These are phyloP conservation scores for Antheraea yamamai DNA, from an alignment of 2,888 invertebrate genomes.

Conservation along the genomic window DNA sequence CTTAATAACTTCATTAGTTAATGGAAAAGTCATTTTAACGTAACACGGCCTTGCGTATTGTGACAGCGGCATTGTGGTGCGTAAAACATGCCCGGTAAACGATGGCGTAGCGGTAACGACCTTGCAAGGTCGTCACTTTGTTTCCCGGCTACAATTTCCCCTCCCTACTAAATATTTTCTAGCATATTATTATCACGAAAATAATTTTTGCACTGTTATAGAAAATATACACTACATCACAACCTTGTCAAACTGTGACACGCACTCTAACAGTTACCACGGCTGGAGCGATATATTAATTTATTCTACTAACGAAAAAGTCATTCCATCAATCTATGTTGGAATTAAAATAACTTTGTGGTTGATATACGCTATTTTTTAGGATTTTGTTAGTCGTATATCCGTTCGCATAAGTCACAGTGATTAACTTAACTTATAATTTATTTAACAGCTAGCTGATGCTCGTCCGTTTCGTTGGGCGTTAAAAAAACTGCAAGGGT, in stretches of 20 bases:
- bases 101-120: conserved; percentile 48
- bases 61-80: conserved; percentile 36
- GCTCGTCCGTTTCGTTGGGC: too few relatives aligned
- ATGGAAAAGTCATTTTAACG: conserved; percentile 34
- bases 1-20: conserved; percentile 11
- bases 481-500: too few relatives aligned
- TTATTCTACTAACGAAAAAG: conserved; percentile 25
- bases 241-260: conserved; percentile 22
- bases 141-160: conserved; percentile 26
- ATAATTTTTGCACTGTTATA: conserved; percentile 33
- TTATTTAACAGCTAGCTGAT: not conserved
- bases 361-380: conserved; percentile 3
- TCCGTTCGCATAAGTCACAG: not conserved
- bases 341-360: conserved; percentile 4
- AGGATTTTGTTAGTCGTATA: not conserved
- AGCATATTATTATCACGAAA: conserved; percentile 40
- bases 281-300: conserved; percentile 24
- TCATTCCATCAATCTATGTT: conserved; percentile 19
- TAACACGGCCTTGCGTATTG: conserved; percentile 36
- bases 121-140: conserved; percentile 59
- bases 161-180: conserved; percentile 38
- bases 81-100: conserved; percentile 40
- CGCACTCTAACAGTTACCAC: conserved; percentile 24
- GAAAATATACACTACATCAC: not conserved
- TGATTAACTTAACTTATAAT: not conserved